A percentile compares a stretch with the other conserved stretches of the same genome.
phyloP scores from a whole-genome alignment of 2,113 vertebrate species.

The Pogonocichla stellata region DNA sequence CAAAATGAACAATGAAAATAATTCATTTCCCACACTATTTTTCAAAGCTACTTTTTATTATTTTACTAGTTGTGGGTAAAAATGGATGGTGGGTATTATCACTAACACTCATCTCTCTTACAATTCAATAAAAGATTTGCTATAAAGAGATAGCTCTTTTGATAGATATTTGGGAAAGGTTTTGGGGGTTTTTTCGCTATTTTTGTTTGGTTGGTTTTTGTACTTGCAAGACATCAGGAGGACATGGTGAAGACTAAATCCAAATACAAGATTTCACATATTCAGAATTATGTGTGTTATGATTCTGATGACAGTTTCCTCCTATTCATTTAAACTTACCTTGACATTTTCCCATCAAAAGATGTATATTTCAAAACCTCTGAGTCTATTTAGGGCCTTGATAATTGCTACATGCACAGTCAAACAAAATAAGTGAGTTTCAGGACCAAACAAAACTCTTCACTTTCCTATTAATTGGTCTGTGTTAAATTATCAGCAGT shows the following conservation, averaged over 20 bases:
- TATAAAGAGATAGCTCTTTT: neutral
- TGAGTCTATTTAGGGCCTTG: neutral
- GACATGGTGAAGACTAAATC: neutral
- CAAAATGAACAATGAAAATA: neutral
- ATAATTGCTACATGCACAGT: neutral
- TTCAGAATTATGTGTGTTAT: neutral
- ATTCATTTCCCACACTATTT: neutral
- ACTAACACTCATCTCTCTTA: neutral
- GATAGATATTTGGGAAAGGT: neutral
- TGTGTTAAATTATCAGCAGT: neutral
- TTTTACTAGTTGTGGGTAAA: neutral
- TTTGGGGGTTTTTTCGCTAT: neutral
- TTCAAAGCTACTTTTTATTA: neutral
- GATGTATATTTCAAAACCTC: neutral
- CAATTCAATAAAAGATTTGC: neutral
- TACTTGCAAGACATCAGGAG: neutral
- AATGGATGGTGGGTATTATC: neutral
- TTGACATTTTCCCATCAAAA: neutral
- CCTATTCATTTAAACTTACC: constrained; percentile 15
- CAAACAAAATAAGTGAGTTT: neutral
- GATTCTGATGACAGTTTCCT: neutral
- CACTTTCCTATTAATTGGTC: neutral
- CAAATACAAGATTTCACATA: neutral
- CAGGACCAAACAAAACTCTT: neutral
- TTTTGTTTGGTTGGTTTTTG: neutral